These are phyloP conservation scores for Drosophila maculinotata DNA, from an alignment of 2,888 invertebrate genomes.

Conservation along the genomic window DNA sequence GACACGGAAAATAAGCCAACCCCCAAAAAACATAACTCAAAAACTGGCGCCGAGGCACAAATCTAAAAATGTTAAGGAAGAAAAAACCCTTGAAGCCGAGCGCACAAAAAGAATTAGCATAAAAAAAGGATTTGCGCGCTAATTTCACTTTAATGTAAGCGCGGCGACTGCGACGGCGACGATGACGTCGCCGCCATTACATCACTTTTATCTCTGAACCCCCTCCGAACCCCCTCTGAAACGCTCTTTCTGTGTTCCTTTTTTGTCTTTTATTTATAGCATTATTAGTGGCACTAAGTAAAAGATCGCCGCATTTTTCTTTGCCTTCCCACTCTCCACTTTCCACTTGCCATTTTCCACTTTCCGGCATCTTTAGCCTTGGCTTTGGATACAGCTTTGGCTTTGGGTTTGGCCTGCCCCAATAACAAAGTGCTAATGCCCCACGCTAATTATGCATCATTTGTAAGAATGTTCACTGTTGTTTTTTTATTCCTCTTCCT, in stretches of 20 bases:
- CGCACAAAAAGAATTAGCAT: constrained; percentile 66
- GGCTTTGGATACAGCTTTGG: constrained; percentile 17
- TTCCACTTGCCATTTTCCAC: constrained; percentile 24
- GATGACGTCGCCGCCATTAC: constrained; percentile 74
- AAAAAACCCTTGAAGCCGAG: constrained; percentile 44
- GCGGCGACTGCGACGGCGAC: constrained; percentile 54
- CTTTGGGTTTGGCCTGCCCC: constrained; percentile 52
- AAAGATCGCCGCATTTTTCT: constrained; percentile 68
- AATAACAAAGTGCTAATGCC: constrained; percentile 80
- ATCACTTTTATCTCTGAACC: constrained; percentile 71
- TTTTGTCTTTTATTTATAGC: constrained; percentile 74
- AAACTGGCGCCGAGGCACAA: constrained; percentile 58
- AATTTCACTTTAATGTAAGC: constrained; percentile 78
- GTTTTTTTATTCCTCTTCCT: constrained; percentile 18
- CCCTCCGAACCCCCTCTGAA: not conserved
- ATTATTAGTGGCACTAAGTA: constrained; percentile 78
- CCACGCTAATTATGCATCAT: constrained; percentile 79
- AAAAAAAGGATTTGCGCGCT: constrained; percentile 80
- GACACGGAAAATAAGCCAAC: constrained; percentile 73
- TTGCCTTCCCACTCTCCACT: constrained; percentile 29
- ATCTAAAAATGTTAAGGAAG: constrained; percentile 24
- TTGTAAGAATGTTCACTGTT: constrained; percentile 58
- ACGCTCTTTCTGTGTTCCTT: constrained; percentile 24
- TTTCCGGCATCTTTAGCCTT: constrained; percentile 40
- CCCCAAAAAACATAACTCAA: constrained; percentile 70